Conservation (phyloP, 2,113 vertebrate genomes). For the Eulemur rufifrons region DNA sequence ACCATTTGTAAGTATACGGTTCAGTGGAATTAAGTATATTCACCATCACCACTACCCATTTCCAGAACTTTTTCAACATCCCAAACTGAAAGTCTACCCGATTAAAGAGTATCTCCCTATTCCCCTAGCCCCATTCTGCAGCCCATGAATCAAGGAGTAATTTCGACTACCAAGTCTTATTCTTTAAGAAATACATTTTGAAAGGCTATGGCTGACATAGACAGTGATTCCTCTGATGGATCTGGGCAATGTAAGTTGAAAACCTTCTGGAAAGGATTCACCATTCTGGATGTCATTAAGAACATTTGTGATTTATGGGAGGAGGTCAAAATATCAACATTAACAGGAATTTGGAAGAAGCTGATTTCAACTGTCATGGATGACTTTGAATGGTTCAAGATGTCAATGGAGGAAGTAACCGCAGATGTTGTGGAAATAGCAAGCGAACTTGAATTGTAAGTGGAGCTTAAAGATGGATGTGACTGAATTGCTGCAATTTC, state of each 20-base stretch:
- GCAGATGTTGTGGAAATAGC: not conserved
- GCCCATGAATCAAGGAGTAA: not conserved
- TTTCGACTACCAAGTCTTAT: not conserved
- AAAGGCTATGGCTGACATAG: not conserved
- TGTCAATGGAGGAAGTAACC: not conserved
- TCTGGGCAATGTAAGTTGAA: not conserved
- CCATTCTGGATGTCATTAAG: not conserved
- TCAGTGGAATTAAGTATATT: not conserved
- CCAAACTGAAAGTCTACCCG: not conserved
- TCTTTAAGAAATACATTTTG: not conserved
- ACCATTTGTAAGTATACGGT: not conserved
- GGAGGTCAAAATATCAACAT: not conserved
- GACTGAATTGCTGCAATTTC: not conserved
- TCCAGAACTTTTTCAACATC: not conserved
- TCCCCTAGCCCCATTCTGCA: not conserved
- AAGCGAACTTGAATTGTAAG: not conserved
- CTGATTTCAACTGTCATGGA: not conserved
- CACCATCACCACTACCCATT: not conserved
- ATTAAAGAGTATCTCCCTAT: not conserved
- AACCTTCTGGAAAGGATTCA: not conserved
- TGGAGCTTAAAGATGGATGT: not conserved
- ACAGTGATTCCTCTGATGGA: not conserved
- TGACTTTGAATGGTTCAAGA: not conserved
- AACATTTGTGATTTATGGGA: not conserved
- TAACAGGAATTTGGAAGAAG: not conserved